Percentiles rank a stretch among this genome's conserved stretches.
phyloP scores from a whole-genome alignment of 2,113 vertebrate genomes.

The Upupa epops region DNA sequence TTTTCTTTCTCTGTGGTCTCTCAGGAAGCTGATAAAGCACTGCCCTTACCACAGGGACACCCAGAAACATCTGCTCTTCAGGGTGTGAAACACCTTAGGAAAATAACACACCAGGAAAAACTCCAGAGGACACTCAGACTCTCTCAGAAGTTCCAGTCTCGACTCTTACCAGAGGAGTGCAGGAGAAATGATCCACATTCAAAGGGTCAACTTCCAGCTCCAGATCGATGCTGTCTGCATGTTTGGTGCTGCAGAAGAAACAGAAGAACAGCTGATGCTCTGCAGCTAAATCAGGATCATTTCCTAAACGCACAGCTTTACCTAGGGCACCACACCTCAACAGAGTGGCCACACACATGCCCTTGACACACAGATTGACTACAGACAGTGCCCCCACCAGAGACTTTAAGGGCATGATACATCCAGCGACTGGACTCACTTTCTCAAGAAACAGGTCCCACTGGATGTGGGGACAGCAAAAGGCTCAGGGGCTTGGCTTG shows the following conservation, averaged over 20 bases:
- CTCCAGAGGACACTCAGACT: not conserved
- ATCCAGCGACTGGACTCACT: rapidly evolving
- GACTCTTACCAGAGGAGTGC: slow-evolving; percentile 92
- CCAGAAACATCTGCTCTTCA: not conserved
- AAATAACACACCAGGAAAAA: not conserved
- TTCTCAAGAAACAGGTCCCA: not conserved
- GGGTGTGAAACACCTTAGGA: not conserved
- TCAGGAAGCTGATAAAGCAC: not conserved
- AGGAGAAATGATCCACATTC: slow-evolving; percentile 99
- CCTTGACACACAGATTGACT: not conserved
- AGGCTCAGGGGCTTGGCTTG: not conserved
- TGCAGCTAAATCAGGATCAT: not conserved
- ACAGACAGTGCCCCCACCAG: not conserved
- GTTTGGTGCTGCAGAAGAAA: slow-evolving; percentile 85
- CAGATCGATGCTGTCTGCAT: slow-evolving; percentile 95
- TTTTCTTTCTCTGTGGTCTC: not conserved
- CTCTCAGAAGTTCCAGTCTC: not conserved
- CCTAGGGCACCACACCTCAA: not conserved
- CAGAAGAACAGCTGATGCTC: not conserved
- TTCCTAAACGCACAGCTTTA: not conserved
- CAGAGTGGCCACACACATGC: not conserved
- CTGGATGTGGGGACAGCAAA: not conserved
- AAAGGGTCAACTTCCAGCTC: slow-evolving; percentile 97
- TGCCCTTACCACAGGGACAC: not conserved
- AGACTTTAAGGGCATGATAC: not conserved